These are phyloP conservation scores for Torymus texanus DNA, from an alignment of 2,888 invertebrate genomes.

Conservation along the genomic window DNA sequence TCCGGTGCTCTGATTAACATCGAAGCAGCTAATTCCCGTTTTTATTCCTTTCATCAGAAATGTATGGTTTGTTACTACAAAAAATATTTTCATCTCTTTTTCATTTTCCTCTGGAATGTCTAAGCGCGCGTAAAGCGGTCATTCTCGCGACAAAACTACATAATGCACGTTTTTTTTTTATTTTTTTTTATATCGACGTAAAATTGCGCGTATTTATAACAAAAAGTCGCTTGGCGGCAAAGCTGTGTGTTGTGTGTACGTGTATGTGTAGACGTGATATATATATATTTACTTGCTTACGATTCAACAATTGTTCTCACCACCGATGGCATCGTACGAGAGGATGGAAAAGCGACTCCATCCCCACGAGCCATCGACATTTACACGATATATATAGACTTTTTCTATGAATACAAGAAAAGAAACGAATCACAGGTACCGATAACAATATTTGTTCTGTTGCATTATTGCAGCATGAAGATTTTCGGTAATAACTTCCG, in stretches of 20 bases:
- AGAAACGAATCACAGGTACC: conserved; percentile 2
- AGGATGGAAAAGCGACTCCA: conserved; percentile 35
- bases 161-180: conserved; percentile 42
- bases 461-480: conserved; percentile 34
- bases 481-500: conserved; percentile 16
- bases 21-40: conserved; percentile 30
- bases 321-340: conserved; percentile 43
- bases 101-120: conserved; percentile 48
- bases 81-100: conserved; percentile 48
- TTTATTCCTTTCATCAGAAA: conserved; percentile 25
- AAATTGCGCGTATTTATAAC: conserved; percentile 2
- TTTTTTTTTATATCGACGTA: conserved; percentile 26
- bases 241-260: conserved; percentile 5
- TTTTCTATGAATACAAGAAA: conserved; percentile 36
- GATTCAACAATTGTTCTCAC: conserved; percentile 42
- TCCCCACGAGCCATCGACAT: conserved; percentile 35
- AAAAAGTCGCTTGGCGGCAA: conserved; percentile 27
- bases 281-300: conserved; percentile 16
- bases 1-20: conserved; percentile 19
- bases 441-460: conserved; percentile 16
- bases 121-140: conserved; percentile 39
- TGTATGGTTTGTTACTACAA: conserved; percentile 39
- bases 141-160: conserved; percentile 30
- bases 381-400: conserved; percentile 25
- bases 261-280: conserved; percentile 16